A percentile compares a stretch with the other conserved stretches of the same genome.
Evolutionary conservation across 2,797 vertebrate genomes (phyloP).

Genomic region (Scolopax bukidnonensis): DNA sequence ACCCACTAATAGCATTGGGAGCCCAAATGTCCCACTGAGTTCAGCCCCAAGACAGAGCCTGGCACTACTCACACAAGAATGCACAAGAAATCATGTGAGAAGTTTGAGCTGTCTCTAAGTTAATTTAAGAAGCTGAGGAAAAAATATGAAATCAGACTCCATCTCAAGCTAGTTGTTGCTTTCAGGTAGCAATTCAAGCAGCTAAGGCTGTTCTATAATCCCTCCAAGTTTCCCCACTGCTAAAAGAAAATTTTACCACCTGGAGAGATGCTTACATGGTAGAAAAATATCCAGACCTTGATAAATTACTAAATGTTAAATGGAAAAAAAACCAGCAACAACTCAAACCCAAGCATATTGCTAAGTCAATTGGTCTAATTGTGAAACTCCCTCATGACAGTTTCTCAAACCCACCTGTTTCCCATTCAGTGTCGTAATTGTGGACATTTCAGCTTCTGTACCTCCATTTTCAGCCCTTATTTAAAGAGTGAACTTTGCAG

Average conservation of each 20-base stretch:
- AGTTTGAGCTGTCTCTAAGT: neutral
- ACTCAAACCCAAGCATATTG: neutral
- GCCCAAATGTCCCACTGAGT: neutral
- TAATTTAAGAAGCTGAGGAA: neutral
- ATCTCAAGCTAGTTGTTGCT: neutral
- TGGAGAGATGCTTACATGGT: neutral
- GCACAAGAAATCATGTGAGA: neutral
- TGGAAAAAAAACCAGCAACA: neutral
- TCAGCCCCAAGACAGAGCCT: neutral
- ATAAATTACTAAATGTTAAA: slow-evolving; percentile 10
- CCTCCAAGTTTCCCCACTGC: neutral
- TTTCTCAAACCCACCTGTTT: neutral
- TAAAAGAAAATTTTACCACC: neutral
- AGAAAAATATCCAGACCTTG: neutral
- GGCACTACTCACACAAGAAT: neutral
- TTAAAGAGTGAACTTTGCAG: neutral
- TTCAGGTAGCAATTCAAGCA: slow-evolving; percentile 34
- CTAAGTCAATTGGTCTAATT: neutral
- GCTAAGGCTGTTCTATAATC: neutral
- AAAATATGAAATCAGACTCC: neutral
- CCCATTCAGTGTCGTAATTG: neutral
- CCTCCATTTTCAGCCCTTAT: neutral
- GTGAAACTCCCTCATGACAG: neutral
- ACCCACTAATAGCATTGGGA: neutral
- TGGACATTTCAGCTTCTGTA: neutral